Percentiles rank a stretch among this genome's conserved stretches.
These are phyloP conservation scores for Dysmachus trigonus DNA, from an alignment of 2,888 invertebrate species.

Conservation along the genomic window DNA sequence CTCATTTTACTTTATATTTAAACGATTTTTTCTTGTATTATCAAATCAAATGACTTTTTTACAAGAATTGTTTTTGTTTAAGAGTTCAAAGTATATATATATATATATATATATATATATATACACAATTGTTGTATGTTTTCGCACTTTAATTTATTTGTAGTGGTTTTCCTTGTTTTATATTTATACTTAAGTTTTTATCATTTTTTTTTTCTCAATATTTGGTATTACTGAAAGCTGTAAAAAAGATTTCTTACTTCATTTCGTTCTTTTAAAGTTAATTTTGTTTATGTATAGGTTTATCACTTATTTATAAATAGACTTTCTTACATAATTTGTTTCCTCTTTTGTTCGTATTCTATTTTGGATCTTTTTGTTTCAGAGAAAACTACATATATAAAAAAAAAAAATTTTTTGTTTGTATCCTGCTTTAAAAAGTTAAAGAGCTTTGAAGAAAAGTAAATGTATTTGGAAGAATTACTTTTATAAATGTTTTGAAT, in stretches of 20 bases:
- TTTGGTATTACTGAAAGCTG: constrained; percentile 29
- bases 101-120: constrained; percentile 21
- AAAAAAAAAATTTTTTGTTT: not conserved
- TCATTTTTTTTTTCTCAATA: not conserved
- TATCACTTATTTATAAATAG: constrained; percentile 22
- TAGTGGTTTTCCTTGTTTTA: not conserved
- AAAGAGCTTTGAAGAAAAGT: not conserved
- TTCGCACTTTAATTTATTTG: constrained; percentile 4
- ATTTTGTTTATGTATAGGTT: not conserved
- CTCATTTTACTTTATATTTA: constrained; percentile 27
- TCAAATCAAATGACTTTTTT: constrained; percentile 38
- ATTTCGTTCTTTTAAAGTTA: constrained; percentile 23
- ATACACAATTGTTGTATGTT: not conserved
- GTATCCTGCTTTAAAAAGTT: not conserved
- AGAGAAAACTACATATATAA: not conserved
- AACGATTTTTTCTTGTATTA: constrained; percentile 23
- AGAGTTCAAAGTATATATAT: constrained; percentile 24
- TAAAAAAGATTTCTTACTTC: constrained; percentile 34
- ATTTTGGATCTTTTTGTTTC: not conserved
- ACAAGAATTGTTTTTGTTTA: constrained; percentile 29
- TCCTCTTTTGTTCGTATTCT: not conserved
- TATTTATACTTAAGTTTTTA: constrained; percentile 7
- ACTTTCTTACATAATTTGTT: constrained; percentile 32
- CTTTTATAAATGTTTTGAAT: not conserved
- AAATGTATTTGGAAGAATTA: not conserved